Evolutionary conservation across 2,888 invertebrate species (phyloP), one percentile per base, ranked within the genome.

Genomic region (Heliconius charithonia): DNA sequence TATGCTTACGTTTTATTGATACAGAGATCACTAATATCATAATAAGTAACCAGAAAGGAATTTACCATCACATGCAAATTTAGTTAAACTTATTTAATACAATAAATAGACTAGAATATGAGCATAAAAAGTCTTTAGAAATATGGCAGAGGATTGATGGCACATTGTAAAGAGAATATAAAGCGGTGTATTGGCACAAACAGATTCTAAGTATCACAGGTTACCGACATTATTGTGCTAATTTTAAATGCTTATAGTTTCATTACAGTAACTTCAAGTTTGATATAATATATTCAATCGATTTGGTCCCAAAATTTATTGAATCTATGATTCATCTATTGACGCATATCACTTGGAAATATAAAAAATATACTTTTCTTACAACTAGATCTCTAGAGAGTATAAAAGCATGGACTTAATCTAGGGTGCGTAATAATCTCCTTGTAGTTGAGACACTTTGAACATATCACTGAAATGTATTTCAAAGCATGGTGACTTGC

Each of bases 61-160:
- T 77, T 56, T 67, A 78, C 67, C 77, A 78, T 77, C 77, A 56
- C 72, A 77, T 77, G 71, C 66, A 65, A 73, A 78, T 78, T 80
- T 79, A 80, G 76, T 80, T 79, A 77, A 65, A 66, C 81, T 82
- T 82, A 83, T 81, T 80, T 81, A 86, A 84, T 84, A 86, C 84
- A 87, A 86, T 85, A 90, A 91, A 91, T 92, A 94, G 94, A 95
- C 94, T 95, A 95, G 94, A 94, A 92, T 89, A 93, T 95, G 94
- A 95, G 94, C 94, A 94, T 91, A 90, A 89, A 69, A 91, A 59
- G 90, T 91, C 90, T 92, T 89, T 86, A 87, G 88, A 86, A 87
- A 87, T 90, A 93, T 93, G 93, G 93, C 93, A 90, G 87, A 89
- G 87, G 83, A 81, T 84, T 85, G 83, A 93, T 93, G 93, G 93